Evolutionary conservation across 2,888 invertebrate genomes (phyloP), one percentile per base, ranked within the genome.

Genomic region (Diaphora mendica): DNA sequence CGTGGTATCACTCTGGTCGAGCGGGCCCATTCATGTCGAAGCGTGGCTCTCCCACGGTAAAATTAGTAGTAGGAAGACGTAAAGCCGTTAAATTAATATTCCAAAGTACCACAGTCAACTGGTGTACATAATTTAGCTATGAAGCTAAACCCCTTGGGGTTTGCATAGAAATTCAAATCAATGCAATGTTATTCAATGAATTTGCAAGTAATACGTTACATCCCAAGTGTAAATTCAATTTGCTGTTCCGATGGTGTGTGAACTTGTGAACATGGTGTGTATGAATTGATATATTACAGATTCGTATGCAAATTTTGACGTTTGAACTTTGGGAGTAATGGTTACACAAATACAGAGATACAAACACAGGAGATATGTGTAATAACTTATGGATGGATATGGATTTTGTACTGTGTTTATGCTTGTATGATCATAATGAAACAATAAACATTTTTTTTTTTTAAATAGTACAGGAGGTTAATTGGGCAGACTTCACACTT

Each of bases 141-240:
- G 44, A 78, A 74, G 62, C 74, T 68, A 73, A 74, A 75, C 79
- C 71, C 75, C 62, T 71, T 33, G 73, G 76, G 72, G 74, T 79
- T 77, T 78, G 77, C 77, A 81, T 79, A 65, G 74, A 80, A 79
- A 77, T 77, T 77, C 74, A 76, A 81, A 83, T 73, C 79, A 79
- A 78, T 77, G 73, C 77, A 51, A 68, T 71, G 76, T 79, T 83
- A 81, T 78, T 81, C 78, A 80, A 78, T 85, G 83, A 79, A 79
- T 81, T 79, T 85, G 83, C 83, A 83, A 85, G 83, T 83, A 79
- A 83, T 79, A 78, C 42, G 80, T 76, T 76, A 84, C 82, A 78
- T 68, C 71, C 66, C 75, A 81, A 77, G 79, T 77, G 82, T 78
- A 79, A 85, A 87, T 88, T 88, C 85, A 84, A 87, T 88, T 87